Conservation (phyloP, 35 echinoderm and acorn worm genomes). For the Ptychodera flava region DNA sequence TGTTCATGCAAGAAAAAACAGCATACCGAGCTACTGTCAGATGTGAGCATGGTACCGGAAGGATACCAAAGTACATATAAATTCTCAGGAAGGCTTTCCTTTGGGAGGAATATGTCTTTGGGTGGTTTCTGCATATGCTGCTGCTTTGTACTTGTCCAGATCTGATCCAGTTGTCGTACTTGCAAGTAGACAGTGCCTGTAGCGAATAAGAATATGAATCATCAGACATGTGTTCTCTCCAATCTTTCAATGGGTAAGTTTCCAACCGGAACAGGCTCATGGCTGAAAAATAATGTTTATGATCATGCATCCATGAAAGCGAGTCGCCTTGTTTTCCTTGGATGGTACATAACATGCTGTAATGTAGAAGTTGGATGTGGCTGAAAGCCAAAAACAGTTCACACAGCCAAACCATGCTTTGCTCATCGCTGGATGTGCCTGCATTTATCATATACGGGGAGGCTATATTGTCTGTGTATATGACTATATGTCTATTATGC, state of each 20-base stretch:
- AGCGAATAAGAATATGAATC: not conserved
- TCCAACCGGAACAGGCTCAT: not conserved
- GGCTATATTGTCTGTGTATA: not conserved
- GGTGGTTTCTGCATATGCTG: no score
- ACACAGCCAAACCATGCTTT: not conserved
- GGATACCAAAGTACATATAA: not conserved
- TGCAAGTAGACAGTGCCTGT: not conserved
- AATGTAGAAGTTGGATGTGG: not conserved
- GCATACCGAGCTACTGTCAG: not conserved
- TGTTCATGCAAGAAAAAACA: not conserved
- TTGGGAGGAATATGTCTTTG: not conserved
- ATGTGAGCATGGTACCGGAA: not conserved
- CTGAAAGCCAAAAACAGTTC: not conserved
- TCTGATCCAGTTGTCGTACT: not conserved
- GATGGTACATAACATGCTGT: not conserved
- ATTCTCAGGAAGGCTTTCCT: not conserved
- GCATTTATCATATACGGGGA: not conserved
- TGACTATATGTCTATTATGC: not conserved
- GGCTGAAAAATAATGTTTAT: not conserved
- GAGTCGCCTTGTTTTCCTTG: not conserved
- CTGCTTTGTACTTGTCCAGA: not conserved
- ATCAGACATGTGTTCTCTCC: not conserved
- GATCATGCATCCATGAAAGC: not conserved
- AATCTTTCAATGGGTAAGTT: not conserved
- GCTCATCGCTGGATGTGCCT: not conserved